Conservation (phyloP, 1,140 invertebrate species). For the Stegodyphus mimosarum region DNA sequence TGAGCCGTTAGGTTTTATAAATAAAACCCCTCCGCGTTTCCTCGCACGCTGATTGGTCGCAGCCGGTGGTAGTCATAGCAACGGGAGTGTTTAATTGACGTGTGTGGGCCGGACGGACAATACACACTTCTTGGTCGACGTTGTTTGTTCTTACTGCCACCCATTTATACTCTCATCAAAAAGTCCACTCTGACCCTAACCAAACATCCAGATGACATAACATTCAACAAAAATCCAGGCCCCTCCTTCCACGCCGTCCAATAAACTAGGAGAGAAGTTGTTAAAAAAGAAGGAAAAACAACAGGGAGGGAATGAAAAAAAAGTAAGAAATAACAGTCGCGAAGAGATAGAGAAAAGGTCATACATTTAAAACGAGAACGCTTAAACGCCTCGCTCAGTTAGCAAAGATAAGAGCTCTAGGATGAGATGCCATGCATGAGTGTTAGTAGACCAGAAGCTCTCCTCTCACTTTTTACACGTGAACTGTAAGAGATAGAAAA, state of each 20-base stretch:
- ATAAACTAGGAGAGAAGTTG: constrained; percentile 50
- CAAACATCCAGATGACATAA: constrained; percentile 56
- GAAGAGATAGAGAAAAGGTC: constrained; percentile 56
- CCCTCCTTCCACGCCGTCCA: constrained; percentile 26
- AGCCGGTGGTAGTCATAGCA: constrained; percentile 56
- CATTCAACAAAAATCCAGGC: constrained; percentile 57
- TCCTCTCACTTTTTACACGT: constrained; percentile 8
- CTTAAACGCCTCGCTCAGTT: constrained; percentile 54
- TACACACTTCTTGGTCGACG: constrained; percentile 29
- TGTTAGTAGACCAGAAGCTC: neutral
- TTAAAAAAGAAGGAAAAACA: constrained; percentile 49
- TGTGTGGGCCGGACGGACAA: constrained; percentile 59
- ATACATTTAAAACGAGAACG: constrained; percentile 47
- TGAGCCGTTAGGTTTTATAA: constrained; percentile 62
- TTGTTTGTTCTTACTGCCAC: constrained; percentile 55
- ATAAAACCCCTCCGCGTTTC: constrained; percentile 54
- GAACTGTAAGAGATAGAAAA: neutral
- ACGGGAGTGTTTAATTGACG: constrained; percentile 58
- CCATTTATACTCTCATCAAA: constrained; percentile 55
- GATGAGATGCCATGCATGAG: neutral
- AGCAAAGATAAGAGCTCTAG: constrained; percentile 44
- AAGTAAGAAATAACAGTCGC: constrained; percentile 38
- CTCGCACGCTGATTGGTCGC: constrained; percentile 59
- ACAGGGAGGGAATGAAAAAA: constrained; percentile 19
- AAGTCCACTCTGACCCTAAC: constrained; percentile 54